Base-by-base conservation (phyloP, 2,888 invertebrate species). In the Hermodice carunculata region DNA sequence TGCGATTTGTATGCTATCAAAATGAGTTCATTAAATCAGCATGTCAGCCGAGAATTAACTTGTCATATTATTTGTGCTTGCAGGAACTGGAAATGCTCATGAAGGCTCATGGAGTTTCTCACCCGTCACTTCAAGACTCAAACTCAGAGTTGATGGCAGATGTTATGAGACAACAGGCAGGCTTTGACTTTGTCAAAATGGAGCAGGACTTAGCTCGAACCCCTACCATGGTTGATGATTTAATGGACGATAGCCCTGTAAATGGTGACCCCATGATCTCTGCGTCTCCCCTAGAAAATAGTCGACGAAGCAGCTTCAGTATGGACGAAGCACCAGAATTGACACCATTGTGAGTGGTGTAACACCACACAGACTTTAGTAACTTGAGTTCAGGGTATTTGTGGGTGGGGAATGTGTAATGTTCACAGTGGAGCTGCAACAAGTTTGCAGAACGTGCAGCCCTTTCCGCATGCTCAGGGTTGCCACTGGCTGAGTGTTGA, bases 201-300 rank as follows among this genome's bases (percentile, higher is more conserved):
- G 66, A 66, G 32, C 57, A 43, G 28, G 37, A 40, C 17, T 40
- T 49, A 5, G 17, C 49, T 24, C 22, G 26, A 19, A 14, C 32
- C 48, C 19, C 42, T 4, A 34, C 32, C 34, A 31, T 59, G 17
- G 59, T 34, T 8, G 53, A 70, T 8, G 63, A 69, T 61, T 76
- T 77, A 73, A 80, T 80, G 46, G 81, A 80, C 46, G 67, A 69
- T n/a, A 76, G 78, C 0, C 77, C 78, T 0, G 75, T 81, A 29
- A 73, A 74, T n/a, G 77, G 78, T 1, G 82, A 82, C 49, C 81
- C 81, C 3, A 79, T 81, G 81, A 64, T 82, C 43, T 78, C 78
- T 1, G 43, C 60, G 14, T 60, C 60, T n/a, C 52, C 60, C 22
- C 60, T 22, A 8, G 46, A 46, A 8, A 22, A 46, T 8, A 46